phyloP scores from a whole-genome alignment of 2,113 vertebrate genomes.

The Oncorhynchus tshawytscha region DNA sequence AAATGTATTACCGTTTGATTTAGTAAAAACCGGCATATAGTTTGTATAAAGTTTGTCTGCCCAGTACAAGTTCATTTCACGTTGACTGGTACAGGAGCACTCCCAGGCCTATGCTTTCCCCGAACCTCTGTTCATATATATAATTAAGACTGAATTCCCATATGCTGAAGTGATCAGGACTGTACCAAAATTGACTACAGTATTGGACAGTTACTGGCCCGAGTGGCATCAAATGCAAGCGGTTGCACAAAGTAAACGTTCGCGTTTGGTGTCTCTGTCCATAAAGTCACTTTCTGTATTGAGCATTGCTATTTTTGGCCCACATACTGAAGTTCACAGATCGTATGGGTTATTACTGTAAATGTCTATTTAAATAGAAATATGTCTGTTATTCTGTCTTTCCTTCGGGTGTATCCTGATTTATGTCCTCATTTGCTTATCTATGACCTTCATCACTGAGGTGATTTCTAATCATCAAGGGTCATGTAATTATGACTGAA shows the following conservation, averaged over 20 bases:
- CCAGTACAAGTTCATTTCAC: slow-evolving; percentile 25
- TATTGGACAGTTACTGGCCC: slow-evolving; percentile 18
- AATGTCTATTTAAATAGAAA: neutral
- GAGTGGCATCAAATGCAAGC: slow-evolving; percentile 9
- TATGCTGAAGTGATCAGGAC: slow-evolving; percentile 57
- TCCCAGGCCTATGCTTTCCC: slow-evolving; percentile 54
- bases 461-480: neutral
- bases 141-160: slow-evolving; percentile 51
- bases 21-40: too few relatives aligned
- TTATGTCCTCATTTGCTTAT: neutral
- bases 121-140: slow-evolving; percentile 48
- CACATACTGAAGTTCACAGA: neutral
- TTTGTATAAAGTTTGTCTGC: neutral
- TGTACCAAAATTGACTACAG: slow-evolving; percentile 36
- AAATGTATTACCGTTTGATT: too few relatives aligned
- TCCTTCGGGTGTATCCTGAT: neutral
- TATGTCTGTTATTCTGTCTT: neutral
- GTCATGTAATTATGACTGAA: neutral
- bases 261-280: neutral
- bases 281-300: neutral
- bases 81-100: slow-evolving; percentile 7
- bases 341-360: neutral
- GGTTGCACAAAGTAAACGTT: neutral
- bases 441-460: neutral
- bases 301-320: neutral